Conservation (phyloP, 2,888 invertebrate genomes). For the Hypselothyrea guttata region DNA sequence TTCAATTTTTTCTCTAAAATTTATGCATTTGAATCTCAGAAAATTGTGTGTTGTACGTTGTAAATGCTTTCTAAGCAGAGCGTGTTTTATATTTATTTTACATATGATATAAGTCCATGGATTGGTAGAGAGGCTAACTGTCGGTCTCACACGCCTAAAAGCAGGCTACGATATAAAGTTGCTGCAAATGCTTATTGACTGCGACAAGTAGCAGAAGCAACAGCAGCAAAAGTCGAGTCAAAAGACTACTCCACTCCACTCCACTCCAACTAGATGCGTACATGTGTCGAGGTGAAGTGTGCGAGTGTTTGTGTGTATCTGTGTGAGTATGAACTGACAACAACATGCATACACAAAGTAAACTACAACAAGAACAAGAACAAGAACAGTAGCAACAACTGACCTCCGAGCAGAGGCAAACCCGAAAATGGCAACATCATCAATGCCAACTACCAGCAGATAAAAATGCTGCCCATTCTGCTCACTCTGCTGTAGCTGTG, state of each 20-base stretch:
- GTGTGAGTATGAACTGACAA: not conserved
- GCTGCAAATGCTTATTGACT: slow-evolving; percentile 9
- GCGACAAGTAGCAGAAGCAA: slow-evolving; percentile 19
- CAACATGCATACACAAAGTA: not conserved
- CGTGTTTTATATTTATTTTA: too few relatives aligned
- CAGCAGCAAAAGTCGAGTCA: not conserved
- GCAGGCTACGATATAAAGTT: not conserved
- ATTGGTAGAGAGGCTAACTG: too few relatives aligned
- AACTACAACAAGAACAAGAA: slow-evolving; percentile 10
- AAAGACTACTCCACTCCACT: not conserved
- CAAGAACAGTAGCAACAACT: slow-evolving; percentile 3
- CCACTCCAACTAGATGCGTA: not conserved
- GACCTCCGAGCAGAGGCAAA: slow-evolving; percentile 7
- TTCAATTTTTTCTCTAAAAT: too few relatives aligned
- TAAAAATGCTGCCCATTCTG: slow-evolving; percentile 29
- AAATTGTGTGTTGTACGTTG: too few relatives aligned
- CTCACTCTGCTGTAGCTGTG: not conserved
- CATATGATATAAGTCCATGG: too few relatives aligned
- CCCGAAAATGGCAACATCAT: slow-evolving; percentile 55
- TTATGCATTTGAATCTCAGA: too few relatives aligned
- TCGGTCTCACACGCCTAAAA: too few relatives aligned
- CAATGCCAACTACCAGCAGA: slow-evolving; percentile 56
- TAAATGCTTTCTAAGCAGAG: too few relatives aligned
- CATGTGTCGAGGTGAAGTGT: not conserved
- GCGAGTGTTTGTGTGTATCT: not conserved